Base-by-base conservation (phyloP, 2,888 invertebrate genomes). In the Temnothorax unifasciatus region DNA sequence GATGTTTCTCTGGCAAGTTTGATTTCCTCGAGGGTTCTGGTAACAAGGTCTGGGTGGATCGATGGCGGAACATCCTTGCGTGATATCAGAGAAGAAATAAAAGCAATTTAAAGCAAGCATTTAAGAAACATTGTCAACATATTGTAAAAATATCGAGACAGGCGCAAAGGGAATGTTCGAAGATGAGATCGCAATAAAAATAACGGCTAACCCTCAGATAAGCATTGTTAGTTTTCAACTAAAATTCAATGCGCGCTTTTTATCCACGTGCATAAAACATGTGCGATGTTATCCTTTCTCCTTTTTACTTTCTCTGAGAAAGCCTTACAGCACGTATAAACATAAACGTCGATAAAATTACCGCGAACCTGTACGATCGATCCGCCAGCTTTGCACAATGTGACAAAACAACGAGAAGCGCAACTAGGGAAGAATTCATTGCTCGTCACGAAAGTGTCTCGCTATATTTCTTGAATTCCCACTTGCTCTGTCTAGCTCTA, bases 1-100 rank as follows among this genome's bases (percentile, higher is more conserved):
- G 29, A 69, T 25, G 44, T 54, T 57, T 44, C 57, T 71, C 34
- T 44, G 21, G 34, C 44, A 79, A 34, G 21, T 71, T 71, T 71
- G 57, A 79, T 81, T 81, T 77, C 29, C 79, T 81, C 47, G 57
- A 73, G 57, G 44, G 59, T 44, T 68, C 41, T 66, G 9, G 57
- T 79, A 81, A 81, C 79, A 73, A 71, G 79, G 79, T 71, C 79
- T 79, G 71, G 71, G 34, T 47, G 57, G 79, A 79, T 79, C 79
- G 71, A 81, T 81, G 73, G 13, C 34, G 25, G 8, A 21, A 73
- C 18, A 59, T 81, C 79, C 59, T 81, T n/a, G 79, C 79, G 59
- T 81, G 79, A 81, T 81, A 34, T 73, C 18, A 73, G 11, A 47
- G 59, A 18, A 54, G 57, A 71, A 71, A 79, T 18, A 21, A 44